Base-by-base conservation (phyloP, 1,140 invertebrate genomes). In the Adelges cooleyi region DNA sequence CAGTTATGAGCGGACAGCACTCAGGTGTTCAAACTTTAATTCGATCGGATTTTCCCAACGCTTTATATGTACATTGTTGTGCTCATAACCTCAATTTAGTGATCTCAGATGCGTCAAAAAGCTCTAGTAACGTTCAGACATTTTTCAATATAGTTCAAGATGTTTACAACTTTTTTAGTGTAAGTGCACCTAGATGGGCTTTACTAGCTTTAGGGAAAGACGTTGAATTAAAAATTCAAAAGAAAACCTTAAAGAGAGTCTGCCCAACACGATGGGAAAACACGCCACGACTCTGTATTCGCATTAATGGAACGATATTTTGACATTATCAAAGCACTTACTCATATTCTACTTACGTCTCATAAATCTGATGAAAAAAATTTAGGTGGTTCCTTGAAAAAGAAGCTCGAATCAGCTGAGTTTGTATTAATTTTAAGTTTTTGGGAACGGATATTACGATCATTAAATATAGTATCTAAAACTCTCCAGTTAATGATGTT, bases 101-200 rank as follows among this genome's bases (percentile, higher is more conserved):
- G 0, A 49, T 49, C 13, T n/a, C 13, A n/a, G 46, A 49, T 22
- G 18, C 22, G 15, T 20, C 46, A 3, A 49, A 49, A 49, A 49
- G 20, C 17, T n/a, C 46, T 3, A 13, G 46, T 22, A 10, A 49
- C 11, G 17, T 49, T n/a, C 10, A 10, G 17, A n/a, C 20, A 1
- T 49, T 49, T 49, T 49, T 49, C n/a, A 17, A 50, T n/a, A 50
- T 17, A 17, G 48, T 50, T 50, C 48, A 50, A 50, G 48, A 50
- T 50, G 15, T 25, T 27, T 27, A 50, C 48, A 50, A 50, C 2
- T 25, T 50, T 50, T 50, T 50, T 50, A 50, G 48, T 27, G n/a
- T 17, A 13, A 50, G 48, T 50, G 48, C 23, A 27, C 23, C 48
- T 9, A 25, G 23, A 8, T 27, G 48, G 48, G n/a, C 23, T 27